phyloP scores from a whole-genome alignment of 1,140 invertebrate species.

The Drosophila orosa region DNA sequence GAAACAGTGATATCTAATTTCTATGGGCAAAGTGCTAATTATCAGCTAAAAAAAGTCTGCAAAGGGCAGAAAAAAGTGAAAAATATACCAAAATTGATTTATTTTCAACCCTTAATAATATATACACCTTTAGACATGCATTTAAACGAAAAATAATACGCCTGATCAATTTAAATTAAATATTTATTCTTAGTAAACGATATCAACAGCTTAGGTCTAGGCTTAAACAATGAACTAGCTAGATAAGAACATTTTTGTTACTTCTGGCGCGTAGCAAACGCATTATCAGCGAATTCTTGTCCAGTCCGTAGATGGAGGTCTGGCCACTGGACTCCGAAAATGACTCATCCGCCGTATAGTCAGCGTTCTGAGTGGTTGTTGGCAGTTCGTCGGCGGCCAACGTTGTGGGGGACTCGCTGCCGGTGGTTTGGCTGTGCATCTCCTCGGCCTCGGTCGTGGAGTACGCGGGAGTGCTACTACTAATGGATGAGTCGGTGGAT shows the following conservation, averaged over 20 bases:
- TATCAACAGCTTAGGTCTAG: constrained; percentile 24
- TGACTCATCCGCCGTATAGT: constrained; percentile 56
- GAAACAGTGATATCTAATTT: too few species aligned
- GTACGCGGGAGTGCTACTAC: background rate
- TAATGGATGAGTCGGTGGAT: background rate
- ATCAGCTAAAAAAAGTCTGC: too few species aligned
- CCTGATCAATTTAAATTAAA: background rate
- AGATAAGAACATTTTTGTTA: constrained; percentile 54
- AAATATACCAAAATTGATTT: too few species aligned
- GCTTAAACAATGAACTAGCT: background rate
- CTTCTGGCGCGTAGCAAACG: constrained; percentile 64
- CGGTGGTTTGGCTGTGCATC: constrained; percentile 22
- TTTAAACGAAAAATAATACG: too few species aligned
- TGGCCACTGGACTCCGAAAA: constrained; percentile 26
- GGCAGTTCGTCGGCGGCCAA: background rate
- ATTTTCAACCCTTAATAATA: too few species aligned
- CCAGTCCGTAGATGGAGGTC: constrained; percentile 66
- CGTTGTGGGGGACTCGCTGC: constrained; percentile 11
- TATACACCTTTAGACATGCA: too few species aligned
- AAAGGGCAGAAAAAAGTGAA: too few species aligned
- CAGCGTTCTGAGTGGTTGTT: constrained; percentile 19
- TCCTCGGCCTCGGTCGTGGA: constrained; percentile 17
- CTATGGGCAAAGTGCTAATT: too few species aligned
- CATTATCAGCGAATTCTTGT: constrained; percentile 72
- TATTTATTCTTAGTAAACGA: background rate